A percentile compares a stretch with the other conserved stretches of the same genome.
These are phyloP conservation scores for Sebastes fasciatus DNA, from an alignment of 2,113 vertebrate genomes.

Conservation along the genomic window DNA sequence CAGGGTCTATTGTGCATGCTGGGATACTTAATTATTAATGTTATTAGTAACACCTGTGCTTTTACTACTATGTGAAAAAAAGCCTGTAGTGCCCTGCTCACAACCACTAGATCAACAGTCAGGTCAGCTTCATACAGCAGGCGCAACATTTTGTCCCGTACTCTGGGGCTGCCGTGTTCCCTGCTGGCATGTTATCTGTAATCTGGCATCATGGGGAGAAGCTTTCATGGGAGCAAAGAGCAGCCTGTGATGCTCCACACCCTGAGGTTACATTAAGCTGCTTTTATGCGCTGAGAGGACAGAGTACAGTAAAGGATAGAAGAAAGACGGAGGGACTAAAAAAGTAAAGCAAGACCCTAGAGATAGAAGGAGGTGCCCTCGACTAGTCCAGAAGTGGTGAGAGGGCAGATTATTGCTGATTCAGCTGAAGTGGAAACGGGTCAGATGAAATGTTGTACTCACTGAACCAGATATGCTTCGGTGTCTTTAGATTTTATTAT, in stretches of 20 bases:
- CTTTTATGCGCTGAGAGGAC: slow-evolving; percentile 66
- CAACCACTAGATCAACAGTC: neutral
- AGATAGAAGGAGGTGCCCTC: slow-evolving; percentile 48
- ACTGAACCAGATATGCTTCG: slow-evolving; percentile 36
- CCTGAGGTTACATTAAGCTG: slow-evolving; percentile 76
- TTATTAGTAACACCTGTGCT: neutral
- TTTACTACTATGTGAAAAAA: neutral
- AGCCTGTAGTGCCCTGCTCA: neutral
- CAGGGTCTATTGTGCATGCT: neutral
- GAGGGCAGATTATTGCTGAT: slow-evolving; percentile 52
- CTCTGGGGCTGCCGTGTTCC: slow-evolving; percentile 4
- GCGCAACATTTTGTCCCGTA: slow-evolving; percentile 15
- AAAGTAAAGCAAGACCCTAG: slow-evolving; percentile 50
- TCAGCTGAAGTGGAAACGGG: slow-evolving; percentile 60
- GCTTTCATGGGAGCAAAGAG: slow-evolving; percentile 48
- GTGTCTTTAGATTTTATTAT: slow-evolving; percentile 27
- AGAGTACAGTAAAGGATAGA: slow-evolving; percentile 35
- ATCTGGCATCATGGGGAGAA: slow-evolving; percentile 38
- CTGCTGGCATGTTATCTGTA: slow-evolving; percentile 45
- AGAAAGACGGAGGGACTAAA: slow-evolving; percentile 14
- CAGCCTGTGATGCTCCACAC: slow-evolving; percentile 41
- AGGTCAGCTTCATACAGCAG: neutral
- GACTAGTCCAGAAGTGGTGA: slow-evolving; percentile 23
- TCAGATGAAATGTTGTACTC: slow-evolving; percentile 53
- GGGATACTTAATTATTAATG: neutral